phyloP scores from a whole-genome alignment of 2,888 invertebrate genomes.

The Octodonta nipae region DNA sequence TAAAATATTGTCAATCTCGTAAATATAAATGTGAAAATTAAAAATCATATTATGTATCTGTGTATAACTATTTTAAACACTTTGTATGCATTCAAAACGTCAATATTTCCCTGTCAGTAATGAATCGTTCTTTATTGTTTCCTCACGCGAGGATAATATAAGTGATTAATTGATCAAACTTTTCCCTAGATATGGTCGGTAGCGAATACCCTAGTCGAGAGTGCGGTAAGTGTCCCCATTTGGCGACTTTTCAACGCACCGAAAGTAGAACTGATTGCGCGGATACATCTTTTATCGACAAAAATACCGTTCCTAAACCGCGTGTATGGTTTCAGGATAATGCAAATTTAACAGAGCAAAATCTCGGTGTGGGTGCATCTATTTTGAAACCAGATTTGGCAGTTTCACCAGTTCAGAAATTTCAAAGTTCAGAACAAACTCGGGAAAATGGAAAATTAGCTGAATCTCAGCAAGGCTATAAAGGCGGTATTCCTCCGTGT shows the following conservation, averaged over 20 bases:
- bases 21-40: too few relatives aligned
- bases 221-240: constrained; percentile 25
- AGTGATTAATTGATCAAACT: not conserved
- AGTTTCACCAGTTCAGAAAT: constrained; percentile 13
- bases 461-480: not conserved
- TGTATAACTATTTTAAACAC: too few relatives aligned
- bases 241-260: constrained; percentile 19
- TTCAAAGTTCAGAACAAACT: too few relatives aligned
- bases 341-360: constrained; percentile 16
- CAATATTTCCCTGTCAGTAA: too few relatives aligned
- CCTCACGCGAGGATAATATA: not conserved
- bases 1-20: too few relatives aligned
- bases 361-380: constrained; percentile 19
- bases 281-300: too few relatives aligned
- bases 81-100: too few relatives aligned
- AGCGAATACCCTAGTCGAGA: constrained; percentile 23
- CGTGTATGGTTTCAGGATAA: constrained; percentile 8
- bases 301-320: constrained; percentile 8
- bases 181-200: too few relatives aligned
- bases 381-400: constrained; percentile 20
- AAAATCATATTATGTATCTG: too few relatives aligned
- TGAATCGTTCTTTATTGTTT: too few relatives aligned
- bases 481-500: constrained; percentile 4
- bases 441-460: too few relatives aligned
- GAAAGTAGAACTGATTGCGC: constrained; percentile 4